Conservation (phyloP, 2,797 vertebrate genomes). For the Leptatherina wallacei region DNA sequence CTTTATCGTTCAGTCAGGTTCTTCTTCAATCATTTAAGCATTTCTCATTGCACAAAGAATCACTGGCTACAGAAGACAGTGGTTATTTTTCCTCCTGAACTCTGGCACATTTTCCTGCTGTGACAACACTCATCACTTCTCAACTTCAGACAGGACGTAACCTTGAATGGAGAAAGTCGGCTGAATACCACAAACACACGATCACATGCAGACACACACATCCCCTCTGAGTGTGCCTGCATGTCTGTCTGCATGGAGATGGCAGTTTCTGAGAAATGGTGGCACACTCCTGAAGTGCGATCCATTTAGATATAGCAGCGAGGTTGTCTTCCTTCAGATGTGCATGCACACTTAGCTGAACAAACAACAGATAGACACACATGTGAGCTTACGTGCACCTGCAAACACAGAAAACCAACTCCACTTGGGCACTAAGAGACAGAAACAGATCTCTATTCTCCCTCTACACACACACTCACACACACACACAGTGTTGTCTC, state of each 20-base stretch:
- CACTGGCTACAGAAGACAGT: constrained; percentile 31
- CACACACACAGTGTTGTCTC: constrained; percentile 57
- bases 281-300: constrained; percentile 81
- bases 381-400: neutral
- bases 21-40: constrained; percentile 68
- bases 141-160: constrained; percentile 73
- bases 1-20: constrained; percentile 48
- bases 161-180: constrained; percentile 69
- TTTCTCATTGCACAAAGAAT: constrained; percentile 47
- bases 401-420: constrained; percentile 34
- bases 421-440: constrained; percentile 44
- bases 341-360: constrained; percentile 33
- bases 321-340: constrained; percentile 49
- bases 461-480: constrained; percentile 27
- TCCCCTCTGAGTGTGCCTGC: constrained; percentile 18
- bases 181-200: constrained; percentile 15
- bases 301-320: constrained; percentile 86
- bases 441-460: constrained; percentile 54
- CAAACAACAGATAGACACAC: constrained; percentile 36
- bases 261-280: constrained; percentile 79
- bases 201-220: neutral
- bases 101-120: constrained; percentile 37
- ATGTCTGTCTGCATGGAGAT: constrained; percentile 63
- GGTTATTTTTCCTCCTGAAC: constrained; percentile 58
- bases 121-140: constrained; percentile 69